Percentiles rank a stretch among this genome's conserved stretches.
These are phyloP conservation scores for Talpa occidentalis DNA, from an alignment of 2,113 vertebrate genomes.

Conservation along the genomic window DNA sequence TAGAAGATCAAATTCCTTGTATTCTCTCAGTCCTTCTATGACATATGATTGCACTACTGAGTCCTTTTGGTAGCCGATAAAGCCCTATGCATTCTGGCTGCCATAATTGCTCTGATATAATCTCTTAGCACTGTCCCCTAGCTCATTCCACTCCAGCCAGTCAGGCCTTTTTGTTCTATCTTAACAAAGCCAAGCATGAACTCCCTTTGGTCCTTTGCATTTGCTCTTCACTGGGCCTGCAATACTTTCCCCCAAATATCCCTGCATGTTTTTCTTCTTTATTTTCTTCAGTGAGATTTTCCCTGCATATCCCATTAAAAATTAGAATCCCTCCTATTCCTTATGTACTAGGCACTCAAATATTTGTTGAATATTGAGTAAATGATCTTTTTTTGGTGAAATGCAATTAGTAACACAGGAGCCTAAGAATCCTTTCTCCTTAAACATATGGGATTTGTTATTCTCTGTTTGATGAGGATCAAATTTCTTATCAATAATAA, in stretches of 20 bases:
- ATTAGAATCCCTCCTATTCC: neutral
- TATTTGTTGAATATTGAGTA: neutral
- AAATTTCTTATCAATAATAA: neutral
- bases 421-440: neutral
- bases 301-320: neutral
- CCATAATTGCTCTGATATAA: neutral
- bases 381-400: neutral
- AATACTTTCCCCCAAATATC: neutral
- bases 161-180: neutral
- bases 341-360: neutral
- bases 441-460: neutral
- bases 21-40: neutral
- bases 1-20: neutral
- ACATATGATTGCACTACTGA: neutral
- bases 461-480: neutral
- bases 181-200: neutral
- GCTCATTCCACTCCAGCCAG: too few species aligned
- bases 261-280: neutral
- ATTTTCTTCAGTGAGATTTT: neutral
- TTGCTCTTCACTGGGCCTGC: neutral
- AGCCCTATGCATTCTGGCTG: neutral
- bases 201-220: neutral
- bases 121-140: neutral
- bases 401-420: neutral
- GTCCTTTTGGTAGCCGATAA: neutral